Evolutionary conservation across 2,888 invertebrate species (phyloP), one percentile per base, ranked within the genome.

Genomic region (Leucoma salicis): DNA sequence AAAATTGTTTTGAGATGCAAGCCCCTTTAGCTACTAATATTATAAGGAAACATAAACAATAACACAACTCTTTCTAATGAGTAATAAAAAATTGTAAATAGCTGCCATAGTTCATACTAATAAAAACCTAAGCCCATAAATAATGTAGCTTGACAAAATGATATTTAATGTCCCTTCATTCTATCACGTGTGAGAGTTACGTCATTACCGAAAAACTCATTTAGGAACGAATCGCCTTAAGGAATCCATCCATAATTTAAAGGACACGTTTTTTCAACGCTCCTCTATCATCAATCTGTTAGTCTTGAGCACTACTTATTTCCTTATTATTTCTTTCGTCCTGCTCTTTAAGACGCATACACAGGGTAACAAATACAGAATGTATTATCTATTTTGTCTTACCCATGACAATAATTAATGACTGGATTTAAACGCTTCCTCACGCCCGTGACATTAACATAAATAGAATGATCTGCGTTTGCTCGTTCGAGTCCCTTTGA

Each of bases 401-500:
- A 78, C 74, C 74, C 70, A 74, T 89, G 89, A 89, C 89, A 89
- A 88, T 89, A 89, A 89, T 88, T 88, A 88, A 89, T 89, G 88
- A 79, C 74, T 84, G 88, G 89, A 87, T 86, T 89, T 89, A 88
- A 89, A 88, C 85, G 89, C 88, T 89, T 89, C 89, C 89, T 89
- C 88, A 88, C 89, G 89, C 85, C 87, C 87, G 87, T 87, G 89
- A 89, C 88, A 88, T 89, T 82, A 88, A 86, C 85, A 76, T 86
- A 89, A 89, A 89, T 89, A 89, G 88, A 88, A 82, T 84, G 81
- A 83, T 87, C 85, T 83, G 78, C 81, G 74, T 79, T 78, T 74
- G 70, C 71, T 71, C 69, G 68, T 70, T 70, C 60, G 71, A 80
- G 82, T 86, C 85, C 87, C 86, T 89, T 89, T 89, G 88, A 89